A percentile compares a stretch with the other conserved stretches of the same genome.
Evolutionary conservation across 1,140 invertebrate genomes (phyloP).

Genomic region (Thalassaphorura encarpata): DNA sequence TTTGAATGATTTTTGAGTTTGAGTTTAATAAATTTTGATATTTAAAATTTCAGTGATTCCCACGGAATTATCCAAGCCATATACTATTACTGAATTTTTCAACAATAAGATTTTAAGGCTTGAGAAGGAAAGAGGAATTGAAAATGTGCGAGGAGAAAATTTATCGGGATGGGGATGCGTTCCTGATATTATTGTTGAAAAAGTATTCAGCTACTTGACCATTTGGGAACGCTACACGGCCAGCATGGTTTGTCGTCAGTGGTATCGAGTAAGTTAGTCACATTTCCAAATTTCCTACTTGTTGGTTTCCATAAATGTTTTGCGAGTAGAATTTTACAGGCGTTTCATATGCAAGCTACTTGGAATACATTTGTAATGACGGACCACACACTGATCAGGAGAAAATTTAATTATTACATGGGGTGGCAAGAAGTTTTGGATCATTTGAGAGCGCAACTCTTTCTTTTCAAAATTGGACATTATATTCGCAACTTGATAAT

Average conservation of each 20-base stretch:
- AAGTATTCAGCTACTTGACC: constrained; percentile 59
- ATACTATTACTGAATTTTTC: not conserved
- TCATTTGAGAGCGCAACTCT: constrained; percentile 60
- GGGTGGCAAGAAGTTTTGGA: constrained; percentile 70
- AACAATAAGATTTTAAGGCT: not conserved
- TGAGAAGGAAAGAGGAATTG: constrained; percentile 1
- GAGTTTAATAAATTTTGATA: too few relatives aligned
- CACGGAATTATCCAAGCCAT: too few relatives aligned
- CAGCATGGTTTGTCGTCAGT: constrained; percentile 55
- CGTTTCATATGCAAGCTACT: constrained; percentile 61
- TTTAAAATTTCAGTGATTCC: too few relatives aligned
- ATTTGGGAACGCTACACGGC: constrained; percentile 61
- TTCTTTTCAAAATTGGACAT: constrained; percentile 56
- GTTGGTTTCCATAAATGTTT: constrained; percentile 1
- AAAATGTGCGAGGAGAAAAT: constrained; percentile 26
- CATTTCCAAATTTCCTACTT: not conserved
- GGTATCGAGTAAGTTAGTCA: constrained; percentile 46
- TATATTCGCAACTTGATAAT: constrained; percentile 58
- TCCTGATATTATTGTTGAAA: constrained; percentile 64
- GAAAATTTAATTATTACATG: constrained; percentile 69
- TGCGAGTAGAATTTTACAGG: constrained; percentile 31
- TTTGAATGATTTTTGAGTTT: too few relatives aligned
- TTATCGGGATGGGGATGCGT: constrained; percentile 50
- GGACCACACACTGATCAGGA: constrained; percentile 60
- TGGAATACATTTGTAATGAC: constrained; percentile 62